Percentiles rank a stretch among this genome's conserved stretches.
Conservation (phyloP, 2,113 vertebrate species). For the Dendrocopos noguchii region DNA sequence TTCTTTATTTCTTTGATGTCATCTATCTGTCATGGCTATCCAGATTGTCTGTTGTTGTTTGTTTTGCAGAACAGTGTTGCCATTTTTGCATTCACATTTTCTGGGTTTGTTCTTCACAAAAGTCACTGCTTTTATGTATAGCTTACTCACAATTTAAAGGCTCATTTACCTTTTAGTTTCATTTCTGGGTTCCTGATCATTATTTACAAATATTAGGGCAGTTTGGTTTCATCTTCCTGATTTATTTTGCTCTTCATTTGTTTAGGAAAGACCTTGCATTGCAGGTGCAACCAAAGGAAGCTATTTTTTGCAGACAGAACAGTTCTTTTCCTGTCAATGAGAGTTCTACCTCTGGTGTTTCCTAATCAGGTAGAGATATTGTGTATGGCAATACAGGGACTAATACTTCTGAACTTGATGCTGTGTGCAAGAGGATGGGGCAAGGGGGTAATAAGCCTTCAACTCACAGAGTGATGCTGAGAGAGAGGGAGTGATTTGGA, state of each 20-base stretch:
- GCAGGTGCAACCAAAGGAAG: neutral
- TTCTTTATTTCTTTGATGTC: neutral
- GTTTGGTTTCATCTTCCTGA: neutral
- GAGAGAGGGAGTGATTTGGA: neutral
- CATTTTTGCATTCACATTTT: neutral
- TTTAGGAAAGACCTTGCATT: neutral
- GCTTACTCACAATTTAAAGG: neutral
- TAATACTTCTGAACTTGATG: neutral
- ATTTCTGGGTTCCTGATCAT: neutral
- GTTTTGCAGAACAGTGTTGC: neutral
- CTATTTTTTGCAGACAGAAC: neutral
- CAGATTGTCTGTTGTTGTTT: neutral
- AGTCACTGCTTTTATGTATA: neutral
- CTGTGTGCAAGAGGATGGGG: neutral
- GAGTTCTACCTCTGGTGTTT: neutral
- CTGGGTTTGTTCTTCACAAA: neutral
- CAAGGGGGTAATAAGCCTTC: fast-evolving
- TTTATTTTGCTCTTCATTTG: neutral
- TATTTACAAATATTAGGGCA: neutral
- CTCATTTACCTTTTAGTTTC: neutral
- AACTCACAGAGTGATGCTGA: neutral
- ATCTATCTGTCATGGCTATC: neutral
- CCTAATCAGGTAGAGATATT: neutral
- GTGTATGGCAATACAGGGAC: neutral
- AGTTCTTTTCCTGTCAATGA: neutral